phyloP scores from a whole-genome alignment of 2,888 invertebrate genomes.

The Apamea epomidion region DNA sequence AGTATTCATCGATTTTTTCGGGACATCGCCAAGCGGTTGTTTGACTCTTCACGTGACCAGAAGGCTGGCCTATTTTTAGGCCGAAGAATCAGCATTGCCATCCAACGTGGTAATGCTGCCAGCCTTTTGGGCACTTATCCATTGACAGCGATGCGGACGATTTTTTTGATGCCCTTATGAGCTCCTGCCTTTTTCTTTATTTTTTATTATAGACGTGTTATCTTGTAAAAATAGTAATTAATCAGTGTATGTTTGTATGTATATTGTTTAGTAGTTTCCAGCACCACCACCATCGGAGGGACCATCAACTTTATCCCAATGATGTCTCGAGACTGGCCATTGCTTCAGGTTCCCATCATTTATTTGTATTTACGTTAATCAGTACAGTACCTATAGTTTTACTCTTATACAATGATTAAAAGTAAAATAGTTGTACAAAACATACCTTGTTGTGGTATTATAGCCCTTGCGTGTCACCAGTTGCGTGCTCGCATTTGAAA shows the following conservation, averaged over 20 bases:
- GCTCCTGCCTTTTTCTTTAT: too few species aligned
- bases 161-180: too few species aligned
- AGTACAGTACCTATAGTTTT: neutral
- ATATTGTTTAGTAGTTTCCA: neutral
- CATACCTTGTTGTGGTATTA: neutral
- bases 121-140: too few species aligned
- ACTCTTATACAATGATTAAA: neutral
- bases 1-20: too few species aligned
- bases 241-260: neutral
- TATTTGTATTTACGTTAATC: neutral
- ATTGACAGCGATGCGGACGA: too few species aligned
- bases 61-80: too few species aligned
- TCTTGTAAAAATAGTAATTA: too few species aligned
- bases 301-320: neutral
- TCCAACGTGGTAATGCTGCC: too few species aligned
- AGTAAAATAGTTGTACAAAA: neutral
- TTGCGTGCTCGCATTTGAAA: slow-evolving; percentile 1
- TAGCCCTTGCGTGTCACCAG: neutral
- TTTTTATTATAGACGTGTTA: too few species aligned
- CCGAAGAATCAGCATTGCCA: too few species aligned
- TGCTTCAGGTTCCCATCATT: neutral
- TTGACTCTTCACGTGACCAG: too few species aligned
- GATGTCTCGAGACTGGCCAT: neutral
- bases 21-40: too few species aligned
- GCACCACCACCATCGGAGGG: neutral